These are phyloP conservation scores for Dynastes tityus DNA, from an alignment of 2,888 invertebrate species.

Conservation along the genomic window DNA sequence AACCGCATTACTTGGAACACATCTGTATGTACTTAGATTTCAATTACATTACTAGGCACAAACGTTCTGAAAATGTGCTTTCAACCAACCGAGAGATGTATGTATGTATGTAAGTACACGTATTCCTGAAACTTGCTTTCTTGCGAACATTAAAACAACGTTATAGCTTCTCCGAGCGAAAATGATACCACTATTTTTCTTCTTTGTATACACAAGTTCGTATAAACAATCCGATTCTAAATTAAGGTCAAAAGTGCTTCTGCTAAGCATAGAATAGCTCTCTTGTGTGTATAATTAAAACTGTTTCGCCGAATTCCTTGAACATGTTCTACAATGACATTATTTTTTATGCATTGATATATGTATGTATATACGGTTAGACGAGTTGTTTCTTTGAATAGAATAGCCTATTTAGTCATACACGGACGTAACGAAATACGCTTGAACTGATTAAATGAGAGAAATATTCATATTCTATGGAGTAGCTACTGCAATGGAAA, in stretches of 20 bases:
- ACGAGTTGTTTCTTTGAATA: conserved; percentile 32
- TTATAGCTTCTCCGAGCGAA: conserved; percentile 26
- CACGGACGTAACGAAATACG: too few relatives aligned
- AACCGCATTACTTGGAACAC: background rate
- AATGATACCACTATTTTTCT: conserved; percentile 21
- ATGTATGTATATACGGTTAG: conserved; percentile 15
- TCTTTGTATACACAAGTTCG: conserved; percentile 21
- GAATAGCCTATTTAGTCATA: conserved; percentile 12
- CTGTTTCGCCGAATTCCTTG: conserved; percentile 41
- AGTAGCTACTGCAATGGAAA: background rate
- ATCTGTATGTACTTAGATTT: conserved; percentile 6
- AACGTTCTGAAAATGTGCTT: background rate
- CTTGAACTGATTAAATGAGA: too few relatives aligned
- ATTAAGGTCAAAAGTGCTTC: conserved; percentile 44
- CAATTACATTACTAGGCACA: background rate
- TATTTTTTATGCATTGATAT: conserved; percentile 28
- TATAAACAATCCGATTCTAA: conserved; percentile 39
- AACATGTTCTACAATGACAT: conserved; percentile 41
- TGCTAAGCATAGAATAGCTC: conserved; percentile 23
- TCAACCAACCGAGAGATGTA: background rate
- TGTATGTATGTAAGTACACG: background rate
- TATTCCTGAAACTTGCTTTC: conserved; percentile 17
- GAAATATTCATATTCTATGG: too few relatives aligned
- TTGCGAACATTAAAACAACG: conserved; percentile 12
- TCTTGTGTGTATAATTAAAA: conserved; percentile 40